Conservation (phyloP, 2,113 vertebrate genomes). For the Myxocyprinus asiaticus region DNA sequence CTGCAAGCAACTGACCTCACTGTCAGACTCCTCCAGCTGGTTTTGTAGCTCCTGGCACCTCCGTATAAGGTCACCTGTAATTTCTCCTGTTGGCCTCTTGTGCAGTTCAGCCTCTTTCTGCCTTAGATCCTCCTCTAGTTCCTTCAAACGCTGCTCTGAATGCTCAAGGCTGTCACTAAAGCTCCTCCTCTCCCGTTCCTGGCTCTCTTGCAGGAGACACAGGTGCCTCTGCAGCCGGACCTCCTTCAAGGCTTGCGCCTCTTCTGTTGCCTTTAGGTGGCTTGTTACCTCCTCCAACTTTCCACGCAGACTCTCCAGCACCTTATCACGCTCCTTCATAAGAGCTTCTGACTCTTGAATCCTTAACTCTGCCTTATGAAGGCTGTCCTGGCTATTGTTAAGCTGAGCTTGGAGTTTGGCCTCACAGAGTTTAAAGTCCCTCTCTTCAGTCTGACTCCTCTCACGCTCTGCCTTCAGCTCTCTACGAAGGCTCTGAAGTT, state of each 20-base stretch:
- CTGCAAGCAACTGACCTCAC: slow-evolving; percentile 74
- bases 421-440: slow-evolving; percentile 74
- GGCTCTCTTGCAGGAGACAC: slow-evolving; percentile 83
- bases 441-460: slow-evolving; percentile 59
- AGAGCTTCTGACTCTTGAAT: slow-evolving; percentile 67
- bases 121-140: slow-evolving; percentile 82
- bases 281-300: slow-evolving; percentile 76
- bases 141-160: slow-evolving; percentile 77
- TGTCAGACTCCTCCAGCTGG: slow-evolving; percentile 75
- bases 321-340: slow-evolving; percentile 72
- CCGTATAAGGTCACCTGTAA: slow-evolving; percentile 67
- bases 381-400: slow-evolving; percentile 74
- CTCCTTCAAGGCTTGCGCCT: slow-evolving; percentile 81
- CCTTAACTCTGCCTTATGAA: slow-evolving; percentile 73
- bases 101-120: slow-evolving; percentile 62
- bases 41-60: slow-evolving; percentile 84
- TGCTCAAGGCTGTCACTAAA: slow-evolving; percentile 79
- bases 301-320: slow-evolving; percentile 75
- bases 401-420: slow-evolving; percentile 77
- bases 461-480: slow-evolving; percentile 63
- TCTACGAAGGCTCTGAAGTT: slow-evolving; percentile 58
- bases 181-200: slow-evolving; percentile 84
- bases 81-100: slow-evolving; percentile 41
- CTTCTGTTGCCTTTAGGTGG: slow-evolving; percentile 79
- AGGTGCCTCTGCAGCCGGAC: slow-evolving; percentile 84